Percentiles rank a stretch among this genome's conserved stretches.
phyloP scores from a whole-genome alignment of 2,888 invertebrate species.

The Neocrepidodera transversa region DNA sequence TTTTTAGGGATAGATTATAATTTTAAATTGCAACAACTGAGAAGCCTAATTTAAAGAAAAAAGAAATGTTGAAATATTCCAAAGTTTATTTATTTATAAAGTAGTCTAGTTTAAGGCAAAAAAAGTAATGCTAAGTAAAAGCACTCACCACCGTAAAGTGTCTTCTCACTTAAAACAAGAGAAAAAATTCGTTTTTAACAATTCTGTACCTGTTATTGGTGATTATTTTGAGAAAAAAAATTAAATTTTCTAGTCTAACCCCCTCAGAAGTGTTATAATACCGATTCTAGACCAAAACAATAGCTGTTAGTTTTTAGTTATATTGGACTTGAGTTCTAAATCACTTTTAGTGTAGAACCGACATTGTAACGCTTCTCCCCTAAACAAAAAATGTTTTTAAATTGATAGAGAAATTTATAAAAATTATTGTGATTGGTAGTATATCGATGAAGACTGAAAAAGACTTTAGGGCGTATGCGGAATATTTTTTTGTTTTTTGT shows the following conservation, averaged over 20 bases:
- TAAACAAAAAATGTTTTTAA: conserved; percentile 39
- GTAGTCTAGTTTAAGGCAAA: conserved; percentile 42
- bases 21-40: conserved; percentile 15
- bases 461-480: conserved; percentile 42
- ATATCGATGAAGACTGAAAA: conserved; percentile 58
- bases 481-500: conserved; percentile 35
- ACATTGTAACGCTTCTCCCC: too few relatives aligned
- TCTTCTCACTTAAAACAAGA: conserved; percentile 52
- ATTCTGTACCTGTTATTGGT: conserved; percentile 47
- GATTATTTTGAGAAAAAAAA: conserved; percentile 37
- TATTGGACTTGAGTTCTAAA: too few relatives aligned
- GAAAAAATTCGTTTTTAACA: conserved; percentile 41
- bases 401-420: conserved; percentile 44
- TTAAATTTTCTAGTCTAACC: conserved; percentile 42
- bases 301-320: too few relatives aligned
- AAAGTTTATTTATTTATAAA: conserved; percentile 43
- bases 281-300: too few relatives aligned
- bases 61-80: conserved; percentile 40
- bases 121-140: conserved; percentile 36
- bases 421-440: conserved; percentile 55
- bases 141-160: conserved; percentile 58
- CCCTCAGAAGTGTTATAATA: too few relatives aligned
- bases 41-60: conserved; percentile 38
- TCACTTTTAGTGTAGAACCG: too few relatives aligned
- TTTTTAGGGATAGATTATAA: conserved; percentile 3